These are phyloP conservation scores for Drosophila miranda DNA, from an alignment of 1,140 invertebrate genomes.

Conservation along the genomic window DNA sequence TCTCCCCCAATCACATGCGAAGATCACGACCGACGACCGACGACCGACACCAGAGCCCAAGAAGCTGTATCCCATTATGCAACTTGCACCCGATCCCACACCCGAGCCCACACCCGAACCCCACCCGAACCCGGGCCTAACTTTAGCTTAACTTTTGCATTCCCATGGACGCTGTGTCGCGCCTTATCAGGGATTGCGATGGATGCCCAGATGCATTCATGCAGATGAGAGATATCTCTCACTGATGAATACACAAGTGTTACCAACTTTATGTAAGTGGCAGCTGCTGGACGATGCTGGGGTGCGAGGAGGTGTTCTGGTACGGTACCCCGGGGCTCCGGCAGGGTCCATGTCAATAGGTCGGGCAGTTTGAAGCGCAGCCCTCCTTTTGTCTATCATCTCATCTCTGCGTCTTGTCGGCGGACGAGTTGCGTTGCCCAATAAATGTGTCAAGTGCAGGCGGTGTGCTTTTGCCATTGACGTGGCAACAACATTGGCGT, in stretches of 20 bases:
- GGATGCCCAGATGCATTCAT: not conserved
- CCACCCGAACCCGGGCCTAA: too few relatives aligned
- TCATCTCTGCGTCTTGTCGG: too few relatives aligned
- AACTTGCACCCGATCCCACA: too few relatives aligned
- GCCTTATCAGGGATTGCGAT: slow-evolving; percentile 9
- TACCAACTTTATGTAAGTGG: slow-evolving; percentile 36
- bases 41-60: slow-evolving; percentile 9
- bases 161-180: slow-evolving; percentile 1
- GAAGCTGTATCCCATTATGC: not conserved
- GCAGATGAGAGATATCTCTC: not conserved
- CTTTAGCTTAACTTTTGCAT: slow-evolving; percentile 1
- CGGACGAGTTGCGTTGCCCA: slow-evolving; percentile 53
- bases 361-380: slow-evolving; percentile 45
- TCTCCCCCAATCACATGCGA: slow-evolving; percentile 15
- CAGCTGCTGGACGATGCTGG: not conserved
- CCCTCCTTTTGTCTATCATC: slow-evolving; percentile 63
- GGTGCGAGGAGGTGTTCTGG: not conserved
- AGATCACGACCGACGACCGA: slow-evolving; percentile 30
- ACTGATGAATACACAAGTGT: slow-evolving; percentile 30
- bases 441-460: slow-evolving; percentile 79
- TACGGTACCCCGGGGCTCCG: not conserved
- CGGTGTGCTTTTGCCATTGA: slow-evolving; percentile 70
- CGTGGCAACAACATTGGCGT: slow-evolving; percentile 51
- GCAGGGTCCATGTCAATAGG: slow-evolving; percentile 46
- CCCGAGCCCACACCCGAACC: too few relatives aligned